Percentiles rank a stretch among this genome's conserved stretches.
These are phyloP conservation scores for Microcebus jonahi DNA, from an alignment of 2,113 vertebrate genomes.

Conservation along the genomic window DNA sequence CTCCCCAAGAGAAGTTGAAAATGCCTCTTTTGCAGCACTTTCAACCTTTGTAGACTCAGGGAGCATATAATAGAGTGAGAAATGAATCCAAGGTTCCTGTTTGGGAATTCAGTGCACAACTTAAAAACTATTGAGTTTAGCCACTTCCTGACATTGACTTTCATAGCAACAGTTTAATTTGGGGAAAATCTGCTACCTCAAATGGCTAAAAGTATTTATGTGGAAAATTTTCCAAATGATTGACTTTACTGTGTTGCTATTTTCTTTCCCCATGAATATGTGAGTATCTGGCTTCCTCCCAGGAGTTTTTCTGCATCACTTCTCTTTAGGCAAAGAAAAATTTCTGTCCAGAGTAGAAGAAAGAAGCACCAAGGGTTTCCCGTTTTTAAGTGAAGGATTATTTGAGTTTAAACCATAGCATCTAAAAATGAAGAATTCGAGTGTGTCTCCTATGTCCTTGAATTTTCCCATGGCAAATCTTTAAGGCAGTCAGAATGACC, in stretches of 20 bases:
- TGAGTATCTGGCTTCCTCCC: constrained; percentile 62
- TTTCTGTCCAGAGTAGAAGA: constrained; percentile 54
- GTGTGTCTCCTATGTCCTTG: neutral
- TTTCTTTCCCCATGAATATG: constrained; percentile 64
- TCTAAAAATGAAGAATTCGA: neutral
- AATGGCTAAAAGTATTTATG: constrained; percentile 71
- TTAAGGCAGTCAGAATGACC: neutral
- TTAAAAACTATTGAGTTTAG: constrained; percentile 44
- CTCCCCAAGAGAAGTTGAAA: constrained; percentile 28
- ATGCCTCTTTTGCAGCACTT: neutral
- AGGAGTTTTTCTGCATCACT: constrained; percentile 62
- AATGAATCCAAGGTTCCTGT: neutral
- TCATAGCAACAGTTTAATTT: constrained; percentile 60
- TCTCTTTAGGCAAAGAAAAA: constrained; percentile 61
- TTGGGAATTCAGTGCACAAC: constrained; percentile 18
- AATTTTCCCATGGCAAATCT: neutral
- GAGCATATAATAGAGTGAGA: constrained; percentile 35
- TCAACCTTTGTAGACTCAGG: neutral
- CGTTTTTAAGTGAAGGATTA: constrained; percentile 23
- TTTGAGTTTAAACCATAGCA: constrained; percentile 7
- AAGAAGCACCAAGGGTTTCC: neutral
- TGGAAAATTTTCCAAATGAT: constrained; percentile 70
- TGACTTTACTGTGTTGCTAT: constrained; percentile 59
- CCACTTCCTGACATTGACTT: constrained; percentile 60
- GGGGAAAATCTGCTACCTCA: constrained; percentile 51